These are phyloP conservation scores for Procambarus clarkii DNA, from an alignment of 1,140 invertebrate species.

Conservation along the genomic window DNA sequence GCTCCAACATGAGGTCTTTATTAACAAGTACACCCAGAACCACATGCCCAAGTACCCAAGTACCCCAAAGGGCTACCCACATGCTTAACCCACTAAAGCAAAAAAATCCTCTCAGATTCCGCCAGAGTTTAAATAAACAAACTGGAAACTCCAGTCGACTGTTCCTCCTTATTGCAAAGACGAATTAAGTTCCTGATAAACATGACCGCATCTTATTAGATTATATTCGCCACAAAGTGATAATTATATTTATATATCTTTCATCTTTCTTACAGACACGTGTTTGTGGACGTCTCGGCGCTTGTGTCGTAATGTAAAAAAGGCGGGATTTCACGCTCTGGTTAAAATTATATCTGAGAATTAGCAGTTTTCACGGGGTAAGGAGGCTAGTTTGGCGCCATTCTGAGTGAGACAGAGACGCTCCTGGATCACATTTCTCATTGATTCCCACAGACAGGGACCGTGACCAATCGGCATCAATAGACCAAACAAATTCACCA, in stretches of 20 bases:
- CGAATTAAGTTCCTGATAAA: too few species aligned
- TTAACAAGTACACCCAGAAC: too few species aligned
- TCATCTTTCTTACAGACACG: background rate
- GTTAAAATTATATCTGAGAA: background rate
- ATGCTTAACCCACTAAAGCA: too few species aligned
- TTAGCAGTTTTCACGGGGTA: background rate
- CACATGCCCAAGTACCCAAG: too few species aligned
- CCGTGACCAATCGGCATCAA: slow-evolving; percentile 62
- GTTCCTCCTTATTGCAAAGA: too few species aligned
- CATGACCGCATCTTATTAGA: too few species aligned
- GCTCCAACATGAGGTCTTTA: too few species aligned
- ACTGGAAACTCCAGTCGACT: too few species aligned
- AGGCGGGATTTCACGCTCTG: background rate
- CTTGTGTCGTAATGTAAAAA: background rate
- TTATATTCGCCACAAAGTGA: background rate
- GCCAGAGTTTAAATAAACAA: too few species aligned
- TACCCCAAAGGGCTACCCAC: too few species aligned
- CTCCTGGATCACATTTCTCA: slow-evolving; percentile 21
- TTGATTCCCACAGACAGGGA: slow-evolving; percentile 19
- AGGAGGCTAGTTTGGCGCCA: background rate
- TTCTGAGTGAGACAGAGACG: background rate
- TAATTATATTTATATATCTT: background rate
- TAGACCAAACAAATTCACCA: slow-evolving; percentile 58
- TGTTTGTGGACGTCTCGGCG: background rate
- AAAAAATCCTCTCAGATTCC: too few species aligned